Base-by-base conservation (phyloP, 1,140 invertebrate genomes). In the Stegodyphus mimosarum region DNA sequence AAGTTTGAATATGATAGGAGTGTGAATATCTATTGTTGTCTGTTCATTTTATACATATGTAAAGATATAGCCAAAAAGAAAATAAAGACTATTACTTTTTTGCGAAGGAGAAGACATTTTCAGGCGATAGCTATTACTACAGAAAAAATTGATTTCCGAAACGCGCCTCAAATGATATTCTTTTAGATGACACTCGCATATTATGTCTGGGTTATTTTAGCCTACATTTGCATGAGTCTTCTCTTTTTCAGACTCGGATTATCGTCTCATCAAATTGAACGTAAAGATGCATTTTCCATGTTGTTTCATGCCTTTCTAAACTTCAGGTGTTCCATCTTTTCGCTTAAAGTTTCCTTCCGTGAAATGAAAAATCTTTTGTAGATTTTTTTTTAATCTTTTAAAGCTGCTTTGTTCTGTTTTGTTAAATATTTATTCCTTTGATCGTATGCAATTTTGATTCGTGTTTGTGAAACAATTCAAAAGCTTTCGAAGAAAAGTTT, bases 111-210 rank as follows among this genome's bases (percentile, higher is more conserved):
- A 60, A n/a, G 9, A 60, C 9, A 13, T 71, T 52, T 69, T 78
- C 17, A 49, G 51, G 48, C n/a, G 60, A 60, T 67, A 52, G 76
- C 76, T 69, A 78, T 78, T 78, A 78, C 76, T 69, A 78, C 49
- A 78, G 50, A 63, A 78, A n/a, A 64, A 78, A 78, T 78, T 78
- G 76, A 78, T 78, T 78, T 52, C 50, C 18, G 51, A 64, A 69
- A 49, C 33, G 48, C 52, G 51, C 76, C 69, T 78, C 76, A 78
- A 78, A 78, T 78, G 76, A 78, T 66, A 15, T 69, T 60, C 55
- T 67, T 78, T 48, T 66, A 15, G 10, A 64, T 78, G 76, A 51
- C 76, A 69, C 18, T 69, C 33, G 6, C 51, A 9, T 67, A 78
- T 67, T 78, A 69, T 78, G 66, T 78, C 55, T 78, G 33, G 33